Percentiles rank a stretch among this genome's conserved stretches.
Conservation (phyloP, 1,140 invertebrate genomes). For the Anthonomus grandis region DNA sequence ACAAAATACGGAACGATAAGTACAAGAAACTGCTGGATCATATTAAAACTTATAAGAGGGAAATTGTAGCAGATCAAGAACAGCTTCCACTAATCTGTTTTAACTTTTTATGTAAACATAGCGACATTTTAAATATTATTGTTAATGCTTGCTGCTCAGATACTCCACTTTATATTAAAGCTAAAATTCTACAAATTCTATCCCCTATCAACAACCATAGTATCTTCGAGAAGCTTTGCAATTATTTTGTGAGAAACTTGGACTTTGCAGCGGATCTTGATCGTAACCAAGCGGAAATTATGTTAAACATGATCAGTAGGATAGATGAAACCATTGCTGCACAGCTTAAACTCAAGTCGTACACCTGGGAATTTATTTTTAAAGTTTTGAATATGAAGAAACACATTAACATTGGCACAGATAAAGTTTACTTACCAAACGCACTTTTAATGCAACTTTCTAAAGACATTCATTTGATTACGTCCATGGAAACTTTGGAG, state of each 20-base stretch:
- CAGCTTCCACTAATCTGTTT: constrained; percentile 56
- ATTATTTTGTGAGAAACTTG: constrained; percentile 46
- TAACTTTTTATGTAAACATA: constrained; percentile 42
- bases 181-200: constrained; percentile 52
- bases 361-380: constrained; percentile 50
- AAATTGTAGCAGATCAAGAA: constrained; percentile 61
- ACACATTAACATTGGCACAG: constrained; percentile 11
- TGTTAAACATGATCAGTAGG: constrained; percentile 48
- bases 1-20: background rate
- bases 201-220: constrained; percentile 54
- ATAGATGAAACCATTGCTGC: constrained; percentile 43
- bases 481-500: constrained; percentile 39
- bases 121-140: constrained; percentile 40
- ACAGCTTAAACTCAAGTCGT: constrained; percentile 34
- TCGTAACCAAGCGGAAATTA: constrained; percentile 49
- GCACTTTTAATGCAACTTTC: constrained; percentile 58
- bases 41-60: constrained; percentile 42
- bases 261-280: constrained; percentile 47
- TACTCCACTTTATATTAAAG: constrained; percentile 49
- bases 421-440: constrained; percentile 30
- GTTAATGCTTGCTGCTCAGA: constrained; percentile 28
- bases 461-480: constrained; percentile 53
- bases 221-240: constrained; percentile 47
- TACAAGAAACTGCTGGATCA: constrained; percentile 3
- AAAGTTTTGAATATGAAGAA: constrained; percentile 47